These are phyloP conservation scores for Scalopus aquaticus DNA, from an alignment of 2,113 vertebrate genomes.

Conservation along the genomic window DNA sequence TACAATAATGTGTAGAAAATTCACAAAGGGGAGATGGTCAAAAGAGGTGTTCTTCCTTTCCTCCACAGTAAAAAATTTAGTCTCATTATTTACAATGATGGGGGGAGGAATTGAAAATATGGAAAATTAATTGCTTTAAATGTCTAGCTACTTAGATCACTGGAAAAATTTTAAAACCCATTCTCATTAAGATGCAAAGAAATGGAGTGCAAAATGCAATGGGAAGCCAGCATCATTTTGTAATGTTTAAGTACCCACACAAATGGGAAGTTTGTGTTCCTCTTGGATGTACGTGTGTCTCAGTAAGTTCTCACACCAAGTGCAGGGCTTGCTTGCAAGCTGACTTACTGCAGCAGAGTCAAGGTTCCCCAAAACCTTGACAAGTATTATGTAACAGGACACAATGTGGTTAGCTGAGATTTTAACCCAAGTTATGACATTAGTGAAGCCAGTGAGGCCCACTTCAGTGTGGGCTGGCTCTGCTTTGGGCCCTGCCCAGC, in stretches of 20 bases:
- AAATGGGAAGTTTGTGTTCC: slow-evolving; percentile 23
- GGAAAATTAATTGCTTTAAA: slow-evolving; percentile 51
- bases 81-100: slow-evolving; percentile 12
- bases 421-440: neutral
- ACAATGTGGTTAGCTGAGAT: slow-evolving; percentile 24
- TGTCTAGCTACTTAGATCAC: slow-evolving; percentile 58
- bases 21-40: neutral
- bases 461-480: neutral
- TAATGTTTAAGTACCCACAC: slow-evolving; percentile 25
- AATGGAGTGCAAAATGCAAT: neutral
- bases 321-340: neutral
- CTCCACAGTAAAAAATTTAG: neutral
- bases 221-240: neutral
- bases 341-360: neutral
- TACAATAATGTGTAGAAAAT: slow-evolving; percentile 21
- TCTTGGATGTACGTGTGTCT: neutral
- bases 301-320: slow-evolving; percentile 33
- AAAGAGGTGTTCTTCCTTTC: slow-evolving; percentile 47
- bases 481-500: neutral
- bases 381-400: slow-evolving; percentile 20
- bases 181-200: slow-evolving; percentile 68
- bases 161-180: slow-evolving; percentile 68
- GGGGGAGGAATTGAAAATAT: neutral
- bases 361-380: neutral
- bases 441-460: neutral